Base-by-base conservation (phyloP, 2,888 invertebrate species). In the Sphinx pinastri region DNA sequence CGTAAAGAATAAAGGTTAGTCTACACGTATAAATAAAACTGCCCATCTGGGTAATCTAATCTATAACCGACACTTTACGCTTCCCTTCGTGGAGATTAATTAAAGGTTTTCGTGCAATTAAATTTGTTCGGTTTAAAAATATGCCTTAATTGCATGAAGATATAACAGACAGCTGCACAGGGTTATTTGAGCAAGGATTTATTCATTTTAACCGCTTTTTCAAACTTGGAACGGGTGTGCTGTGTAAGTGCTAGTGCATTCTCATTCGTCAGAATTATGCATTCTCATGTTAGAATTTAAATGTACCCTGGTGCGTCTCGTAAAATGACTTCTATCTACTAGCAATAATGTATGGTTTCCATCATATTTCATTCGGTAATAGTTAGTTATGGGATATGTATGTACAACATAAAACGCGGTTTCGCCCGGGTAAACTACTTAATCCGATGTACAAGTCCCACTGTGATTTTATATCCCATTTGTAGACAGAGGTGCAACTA, bases 71-170 rank as follows among this genome's bases (percentile, higher is more conserved):
- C 38, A 59, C 38, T 14, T 59, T 45, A 31, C n/a, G n/a, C 31
- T 59, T 31, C 7, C 38, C 13, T 31, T 58, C 38, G n/a, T 38
- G 38, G 38, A 31, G n/a, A 54, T 54, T 14, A 59, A 59, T 38
- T 38, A 59, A 59, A 59, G 59, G 31, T 16, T 59, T 59, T 58
- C 58, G 25, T 14, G 13, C 31, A 58, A 31, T 58, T 58, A 58
- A 31, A 14, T 38, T 45, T 59, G n/a, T n/a, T 31, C 38, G 6
- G 55, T 19, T 55, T 59, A 2, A 38, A n/a, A 59, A n/a, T 59
- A 38, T n/a, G 14, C 38, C n/a, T 38, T 59, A 59, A 38, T 45
- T 38, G 59, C 59, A 38, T n/a, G 14, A 59, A n/a, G n/a, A 11
- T 59, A n/a, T 2, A 38, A 38, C 38, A 38, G 38, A 38, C 6